phyloP scores from a whole-genome alignment of 1,140 invertebrate species.

The Paramacrobiotus metropolitanus region DNA sequence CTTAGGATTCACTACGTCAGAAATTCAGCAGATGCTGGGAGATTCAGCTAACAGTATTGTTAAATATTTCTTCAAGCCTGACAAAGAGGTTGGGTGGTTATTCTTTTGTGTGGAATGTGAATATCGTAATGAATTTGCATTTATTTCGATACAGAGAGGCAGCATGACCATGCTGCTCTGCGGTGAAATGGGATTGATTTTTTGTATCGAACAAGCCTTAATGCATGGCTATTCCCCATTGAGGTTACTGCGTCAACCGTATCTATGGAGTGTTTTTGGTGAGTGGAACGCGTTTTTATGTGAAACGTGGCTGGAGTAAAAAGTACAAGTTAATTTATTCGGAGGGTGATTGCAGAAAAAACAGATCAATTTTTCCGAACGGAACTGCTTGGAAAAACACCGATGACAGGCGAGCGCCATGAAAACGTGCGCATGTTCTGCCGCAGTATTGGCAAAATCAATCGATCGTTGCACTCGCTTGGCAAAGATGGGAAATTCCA shows the following conservation, averaged over 20 bases:
- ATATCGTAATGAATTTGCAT: constrained; percentile 7
- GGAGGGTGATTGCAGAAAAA: constrained; percentile 14
- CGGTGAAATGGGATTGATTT: constrained; percentile 75
- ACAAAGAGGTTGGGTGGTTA: constrained; percentile 29
- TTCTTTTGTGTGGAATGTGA: constrained; percentile 4
- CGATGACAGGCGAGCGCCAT: constrained; percentile 16
- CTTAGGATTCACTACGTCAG: constrained; percentile 18
- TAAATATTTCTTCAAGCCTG: constrained; percentile 71
- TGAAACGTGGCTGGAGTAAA: too few species aligned
- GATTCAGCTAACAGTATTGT: constrained; percentile 89
- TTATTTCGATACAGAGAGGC: constrained; percentile 28
- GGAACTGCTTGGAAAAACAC: constrained; percentile 12
- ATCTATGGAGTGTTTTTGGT: constrained; percentile 95
- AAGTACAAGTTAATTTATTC: constrained; percentile 6
- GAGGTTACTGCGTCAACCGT: constrained; percentile 75
- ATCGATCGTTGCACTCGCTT: constrained; percentile 50
- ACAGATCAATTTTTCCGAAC: constrained; percentile 15
- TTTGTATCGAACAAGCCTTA: constrained; percentile 78
- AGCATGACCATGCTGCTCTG: constrained; percentile 75
- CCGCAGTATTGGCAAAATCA: constrained; percentile 37
- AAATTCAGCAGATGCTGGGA: constrained; percentile 31
- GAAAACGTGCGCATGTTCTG: constrained; percentile 24
- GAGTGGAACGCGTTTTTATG: too few species aligned
- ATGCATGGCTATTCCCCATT: constrained; percentile 72
- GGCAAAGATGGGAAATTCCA: constrained; percentile 98